These are phyloP conservation scores for Cotesia vestalis DNA, from an alignment of 1,140 invertebrate species.

Conservation along the genomic window DNA sequence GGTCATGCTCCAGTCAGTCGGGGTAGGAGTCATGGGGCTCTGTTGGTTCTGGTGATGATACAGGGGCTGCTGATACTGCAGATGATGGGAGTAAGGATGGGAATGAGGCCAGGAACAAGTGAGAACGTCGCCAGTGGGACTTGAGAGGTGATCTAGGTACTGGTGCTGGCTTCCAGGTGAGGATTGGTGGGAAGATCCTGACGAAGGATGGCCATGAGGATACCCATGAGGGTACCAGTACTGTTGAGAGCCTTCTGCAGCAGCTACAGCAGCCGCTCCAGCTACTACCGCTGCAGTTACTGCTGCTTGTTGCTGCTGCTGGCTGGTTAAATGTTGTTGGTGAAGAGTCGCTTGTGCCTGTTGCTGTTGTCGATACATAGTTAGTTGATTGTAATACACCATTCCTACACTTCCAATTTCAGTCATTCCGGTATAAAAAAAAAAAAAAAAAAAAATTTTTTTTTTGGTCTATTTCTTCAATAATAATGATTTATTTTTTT, in stretches of 20 bases:
- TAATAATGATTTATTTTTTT: not conserved
- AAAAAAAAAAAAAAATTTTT: too few species aligned
- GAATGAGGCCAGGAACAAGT: constrained; percentile 42
- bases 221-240: constrained; percentile 19
- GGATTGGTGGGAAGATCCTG: constrained; percentile 44
- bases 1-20: constrained; percentile 19
- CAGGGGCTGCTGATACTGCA: constrained; percentile 48
- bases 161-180: constrained; percentile 47
- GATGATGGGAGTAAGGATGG: constrained; percentile 53
- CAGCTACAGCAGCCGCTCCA: constrained; percentile 30
- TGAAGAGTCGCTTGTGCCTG: constrained; percentile 24
- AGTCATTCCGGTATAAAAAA: not conserved
- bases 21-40: constrained; percentile 21
- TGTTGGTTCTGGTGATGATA: constrained; percentile 43
- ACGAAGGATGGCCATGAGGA: constrained; percentile 25
- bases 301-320: constrained; percentile 31
- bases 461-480: not conserved
- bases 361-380: constrained; percentile 50
- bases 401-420: constrained; percentile 25
- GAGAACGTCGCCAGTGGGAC: constrained; percentile 26
- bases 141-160: constrained; percentile 42
- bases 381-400: constrained; percentile 49
- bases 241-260: constrained; percentile 31
- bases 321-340: not conserved
- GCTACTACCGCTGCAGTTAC: constrained; percentile 36